Percentiles rank a stretch among this genome's conserved stretches.
Conservation (phyloP, 2,888 invertebrate species). For the Melanargia galathea region DNA sequence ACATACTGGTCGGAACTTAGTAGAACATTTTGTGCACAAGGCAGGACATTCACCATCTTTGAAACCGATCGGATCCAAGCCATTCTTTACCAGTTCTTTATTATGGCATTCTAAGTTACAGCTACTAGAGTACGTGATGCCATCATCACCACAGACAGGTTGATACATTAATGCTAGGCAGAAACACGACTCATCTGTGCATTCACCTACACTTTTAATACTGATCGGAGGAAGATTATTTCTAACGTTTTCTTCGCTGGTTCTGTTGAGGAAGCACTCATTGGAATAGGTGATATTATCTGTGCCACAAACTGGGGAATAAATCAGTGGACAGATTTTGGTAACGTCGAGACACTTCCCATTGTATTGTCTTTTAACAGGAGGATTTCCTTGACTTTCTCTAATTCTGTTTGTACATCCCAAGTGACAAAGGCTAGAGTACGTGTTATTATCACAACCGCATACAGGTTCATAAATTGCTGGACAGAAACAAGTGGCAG, state of each 20-base stretch:
- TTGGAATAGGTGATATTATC: slow-evolving; percentile 82
- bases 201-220: slow-evolving; percentile 25
- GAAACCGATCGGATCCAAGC: neutral
- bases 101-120: neutral
- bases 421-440: neutral
- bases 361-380: neutral
- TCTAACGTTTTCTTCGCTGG: slow-evolving; percentile 37
- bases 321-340: slow-evolving; percentile 33
- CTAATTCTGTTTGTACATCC: neutral
- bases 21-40: slow-evolving; percentile 42
- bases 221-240: slow-evolving; percentile 30
- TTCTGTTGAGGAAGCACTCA: slow-evolving; percentile 41
- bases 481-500: slow-evolving; percentile 33
- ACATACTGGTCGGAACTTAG: slow-evolving; percentile 38
- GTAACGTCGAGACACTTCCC: neutral
- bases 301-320: slow-evolving; percentile 45
- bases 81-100: neutral
- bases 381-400: neutral
- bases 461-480: slow-evolving; percentile 28
- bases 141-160: slow-evolving; percentile 21
- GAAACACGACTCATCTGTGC: slow-evolving; percentile 26
- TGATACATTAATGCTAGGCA: slow-evolving; percentile 31
- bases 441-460: neutral
- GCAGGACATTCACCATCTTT: slow-evolving; percentile 44
- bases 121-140: neutral